Conservation (phyloP, 2,888 invertebrate genomes). For the Catocala fraxini region DNA sequence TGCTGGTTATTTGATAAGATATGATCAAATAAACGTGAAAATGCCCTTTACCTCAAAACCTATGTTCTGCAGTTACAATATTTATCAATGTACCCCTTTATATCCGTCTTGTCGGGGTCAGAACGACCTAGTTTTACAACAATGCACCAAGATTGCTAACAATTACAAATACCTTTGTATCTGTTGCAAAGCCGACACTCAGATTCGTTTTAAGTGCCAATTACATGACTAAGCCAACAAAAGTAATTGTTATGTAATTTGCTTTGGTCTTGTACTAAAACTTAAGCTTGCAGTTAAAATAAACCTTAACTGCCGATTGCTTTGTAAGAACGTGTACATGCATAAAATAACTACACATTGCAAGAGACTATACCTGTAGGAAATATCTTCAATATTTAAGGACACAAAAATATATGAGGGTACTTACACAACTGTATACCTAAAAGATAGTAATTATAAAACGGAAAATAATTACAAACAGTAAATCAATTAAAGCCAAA, state of each 20-base stretch:
- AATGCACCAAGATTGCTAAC: constrained; percentile 42
- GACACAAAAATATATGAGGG: no score
- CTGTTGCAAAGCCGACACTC: constrained; percentile 35
- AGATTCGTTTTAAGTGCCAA: constrained; percentile 32
- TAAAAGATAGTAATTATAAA: no score
- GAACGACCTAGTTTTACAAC: constrained; percentile 41
- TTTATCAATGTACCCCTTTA: constrained; percentile 31
- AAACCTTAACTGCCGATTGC: no score
- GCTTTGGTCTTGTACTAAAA: neutral
- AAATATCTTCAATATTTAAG: no score
- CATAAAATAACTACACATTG: no score
- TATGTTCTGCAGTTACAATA: constrained; percentile 22
- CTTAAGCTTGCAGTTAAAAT: no score
- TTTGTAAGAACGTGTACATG: no score
- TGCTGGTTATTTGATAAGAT: constrained; percentile 22
- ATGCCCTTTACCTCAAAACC: constrained; percentile 28
- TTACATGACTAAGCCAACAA: constrained; percentile 24
- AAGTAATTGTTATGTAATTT: constrained; percentile 35
- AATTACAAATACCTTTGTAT: constrained; percentile 43
- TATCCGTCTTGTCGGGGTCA: constrained; percentile 46
- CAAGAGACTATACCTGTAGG: no score
- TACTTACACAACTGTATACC: no score
- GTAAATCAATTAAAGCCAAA: no score
- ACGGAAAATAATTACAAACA: no score
- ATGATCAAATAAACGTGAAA: constrained; percentile 15